Conservation (phyloP, 1,140 invertebrate species). For the Drosophila serrata region DNA sequence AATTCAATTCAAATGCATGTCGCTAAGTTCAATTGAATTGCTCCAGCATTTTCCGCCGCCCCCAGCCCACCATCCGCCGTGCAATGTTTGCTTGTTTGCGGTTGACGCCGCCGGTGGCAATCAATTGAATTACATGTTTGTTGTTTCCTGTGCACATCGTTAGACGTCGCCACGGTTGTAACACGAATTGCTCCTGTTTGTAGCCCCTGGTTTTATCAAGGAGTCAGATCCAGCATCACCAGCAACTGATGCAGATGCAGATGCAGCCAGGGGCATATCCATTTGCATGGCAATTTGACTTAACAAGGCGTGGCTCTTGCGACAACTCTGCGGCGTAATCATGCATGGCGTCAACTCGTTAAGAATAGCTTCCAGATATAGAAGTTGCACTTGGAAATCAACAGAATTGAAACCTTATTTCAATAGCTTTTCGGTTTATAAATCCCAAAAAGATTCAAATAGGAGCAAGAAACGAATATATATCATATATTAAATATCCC, state of each 20-base stretch:
- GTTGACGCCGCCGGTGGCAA: constrained; percentile 55
- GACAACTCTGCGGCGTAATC: constrained; percentile 63
- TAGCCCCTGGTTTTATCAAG: constrained; percentile 7
- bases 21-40: constrained; percentile 73
- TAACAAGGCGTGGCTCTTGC: constrained; percentile 60
- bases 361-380: constrained; percentile 6
- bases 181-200: constrained; percentile 25
- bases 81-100: constrained; percentile 49
- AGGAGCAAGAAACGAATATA: background rate
- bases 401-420: background rate
- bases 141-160: constrained; percentile 75
- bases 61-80: background rate
- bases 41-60: constrained; percentile 14
- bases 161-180: constrained; percentile 44
- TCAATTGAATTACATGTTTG: constrained; percentile 81
- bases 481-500: no score
- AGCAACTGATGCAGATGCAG: constrained; percentile 1
- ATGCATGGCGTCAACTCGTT: constrained; percentile 47
- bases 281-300: constrained; percentile 79
- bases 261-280: constrained; percentile 56
- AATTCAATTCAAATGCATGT: constrained; percentile 74
- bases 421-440: background rate
- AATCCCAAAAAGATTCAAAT: background rate
- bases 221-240: background rate
- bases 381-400: constrained; percentile 18